Evolutionary conservation across 2,797 vertebrate genomes (phyloP), one percentile per base, ranked within the genome.

Genomic region (Gallinago nigripennis): DNA sequence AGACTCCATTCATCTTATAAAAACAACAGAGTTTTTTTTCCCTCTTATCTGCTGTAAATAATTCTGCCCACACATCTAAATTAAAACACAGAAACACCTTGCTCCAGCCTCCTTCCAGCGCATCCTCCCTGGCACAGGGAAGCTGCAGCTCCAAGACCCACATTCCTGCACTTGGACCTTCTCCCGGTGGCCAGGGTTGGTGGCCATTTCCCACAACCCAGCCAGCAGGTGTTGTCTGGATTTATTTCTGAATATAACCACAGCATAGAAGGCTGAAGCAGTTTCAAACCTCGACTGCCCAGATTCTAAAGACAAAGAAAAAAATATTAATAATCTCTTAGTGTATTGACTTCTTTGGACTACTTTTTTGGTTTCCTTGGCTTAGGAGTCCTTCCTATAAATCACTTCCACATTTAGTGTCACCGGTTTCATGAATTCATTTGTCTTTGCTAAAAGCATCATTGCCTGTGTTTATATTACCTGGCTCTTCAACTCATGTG

Each of bases 381-480:
- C 66, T 83, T 37, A 65, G 21, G n/a, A 90, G 31, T 43, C 61
- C 54, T 78, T 88, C 51, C 82, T 58, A 90, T 90, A 86, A 96
- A 95, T 96, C 92, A 79, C 51, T 86, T 76, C 28, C 35, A 88
- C n/a, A 48, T 69, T 91, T 84, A 93, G 51, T 66, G 81, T 92
- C 95, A 95, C 25, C 60, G 86, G 73, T 46, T 72, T 92, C 90
- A 82, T 12, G 46, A 92, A 95, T 92, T 72, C 70, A 95, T 92
- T 86, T 95, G 66, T 90, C 93, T 92, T 69, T 82, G 70, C 90
- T 94, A 54, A 90, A 89, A 91, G 82, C 77, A 50, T 72, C 78
- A 70, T 28, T 15, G 11, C 81, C 43, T 33, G 46, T 86, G 54
- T 60, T 94, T 75, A 3, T 37, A 33, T 41, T 63, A 66, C 63